A percentile compares a stretch with the other conserved stretches of the same genome.
Conservation (phyloP, 2,888 invertebrate genomes). For the Acanthosepion pharaonis region DNA sequence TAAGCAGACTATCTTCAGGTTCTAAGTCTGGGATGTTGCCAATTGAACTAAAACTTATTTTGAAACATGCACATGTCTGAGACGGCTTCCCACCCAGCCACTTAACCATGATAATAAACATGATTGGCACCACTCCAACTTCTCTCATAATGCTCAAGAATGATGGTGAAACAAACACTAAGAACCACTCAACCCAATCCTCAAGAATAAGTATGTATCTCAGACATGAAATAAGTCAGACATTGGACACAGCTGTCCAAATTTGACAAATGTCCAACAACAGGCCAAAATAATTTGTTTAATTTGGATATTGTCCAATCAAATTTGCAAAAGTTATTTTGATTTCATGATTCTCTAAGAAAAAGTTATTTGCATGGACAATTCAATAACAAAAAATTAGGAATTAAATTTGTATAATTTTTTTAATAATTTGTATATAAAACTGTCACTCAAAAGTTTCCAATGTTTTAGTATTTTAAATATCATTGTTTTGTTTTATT, state of each 20-base stretch:
- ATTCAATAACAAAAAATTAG: too few relatives aligned
- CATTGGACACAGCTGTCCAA: background rate
- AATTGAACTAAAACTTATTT: background rate
- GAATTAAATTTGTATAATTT: too few relatives aligned
- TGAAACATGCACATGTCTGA: background rate
- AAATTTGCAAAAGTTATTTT: background rate
- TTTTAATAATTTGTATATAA: too few relatives aligned
- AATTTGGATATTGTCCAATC: background rate
- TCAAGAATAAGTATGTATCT: background rate
- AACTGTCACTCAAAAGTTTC: too few relatives aligned
- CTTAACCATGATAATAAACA: background rate
- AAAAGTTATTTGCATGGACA: too few relatives aligned
- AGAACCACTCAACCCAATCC: conserved; percentile 16
- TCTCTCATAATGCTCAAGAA: background rate
- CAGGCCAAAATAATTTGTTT: background rate
- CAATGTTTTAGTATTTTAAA: too few relatives aligned
- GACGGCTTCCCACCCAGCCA: background rate
- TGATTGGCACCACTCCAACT: background rate
- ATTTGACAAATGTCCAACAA: background rate
- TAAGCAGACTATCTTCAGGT: background rate
- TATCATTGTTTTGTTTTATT: too few relatives aligned
- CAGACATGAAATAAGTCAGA: background rate
- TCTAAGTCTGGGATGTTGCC: background rate
- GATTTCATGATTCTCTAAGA: too few relatives aligned
- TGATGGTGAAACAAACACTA: background rate